Evolutionary conservation across 2,797 vertebrate genomes (phyloP).

Genomic region (Pangasius djambal): DNA sequence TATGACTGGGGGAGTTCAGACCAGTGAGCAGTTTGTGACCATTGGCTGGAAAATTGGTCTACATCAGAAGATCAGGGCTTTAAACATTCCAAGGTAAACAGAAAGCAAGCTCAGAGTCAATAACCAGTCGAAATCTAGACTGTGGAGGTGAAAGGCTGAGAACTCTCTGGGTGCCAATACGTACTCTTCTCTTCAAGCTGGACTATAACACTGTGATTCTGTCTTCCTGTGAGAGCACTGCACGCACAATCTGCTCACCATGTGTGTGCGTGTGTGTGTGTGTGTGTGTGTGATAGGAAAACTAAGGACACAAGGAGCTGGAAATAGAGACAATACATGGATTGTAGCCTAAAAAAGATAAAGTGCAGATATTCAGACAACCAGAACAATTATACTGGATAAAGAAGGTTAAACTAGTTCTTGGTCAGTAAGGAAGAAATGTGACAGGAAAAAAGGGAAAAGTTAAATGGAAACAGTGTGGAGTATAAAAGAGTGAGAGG

Average conservation of each 20-base stretch:
- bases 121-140: background rate
- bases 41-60: background rate
- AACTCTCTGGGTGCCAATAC: background rate
- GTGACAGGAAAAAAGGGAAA: background rate
- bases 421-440: background rate
- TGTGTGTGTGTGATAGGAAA: slow-evolving; percentile 19
- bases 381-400: background rate
- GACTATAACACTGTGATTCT: background rate
- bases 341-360: slow-evolving; percentile 12
- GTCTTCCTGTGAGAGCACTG: background rate
- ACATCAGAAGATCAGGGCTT: background rate
- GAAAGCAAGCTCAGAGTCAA: background rate
- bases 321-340: slow-evolving; percentile 22
- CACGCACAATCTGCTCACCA: slow-evolving; percentile 48
- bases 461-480: background rate
- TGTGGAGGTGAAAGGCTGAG: slow-evolving; percentile 1
- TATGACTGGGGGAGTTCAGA: background rate
- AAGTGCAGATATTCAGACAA: slow-evolving; percentile 52
- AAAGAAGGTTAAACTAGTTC: slow-evolving; percentile 2
- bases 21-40: background rate
- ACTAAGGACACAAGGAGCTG: slow-evolving; percentile 9
- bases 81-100: background rate
- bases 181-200: slow-evolving; percentile 10
- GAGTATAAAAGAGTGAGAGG: background rate
- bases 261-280: slow-evolving; percentile 36